Evolutionary conservation across 1,140 invertebrate species (phyloP).

Genomic region (Teleopsis dalmanni): DNA sequence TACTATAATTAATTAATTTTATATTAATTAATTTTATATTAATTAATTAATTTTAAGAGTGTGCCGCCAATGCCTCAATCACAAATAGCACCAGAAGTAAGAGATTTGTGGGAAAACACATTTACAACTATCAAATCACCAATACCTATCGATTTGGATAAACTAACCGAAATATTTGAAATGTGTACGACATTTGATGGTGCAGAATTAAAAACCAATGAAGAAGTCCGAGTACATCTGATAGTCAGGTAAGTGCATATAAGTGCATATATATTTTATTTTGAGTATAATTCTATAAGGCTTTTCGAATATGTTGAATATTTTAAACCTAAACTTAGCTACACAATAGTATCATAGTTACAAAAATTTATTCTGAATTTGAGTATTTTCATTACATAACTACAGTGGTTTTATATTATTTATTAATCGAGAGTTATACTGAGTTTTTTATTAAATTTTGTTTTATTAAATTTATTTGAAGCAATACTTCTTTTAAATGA

Average conservation of each 20-base stretch:
- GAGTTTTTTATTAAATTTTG: too few relatives aligned
- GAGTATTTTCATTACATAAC: too few relatives aligned
- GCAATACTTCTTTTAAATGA: too few relatives aligned
- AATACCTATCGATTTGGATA: constrained; percentile 50
- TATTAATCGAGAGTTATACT: too few relatives aligned
- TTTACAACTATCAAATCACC: constrained; percentile 47
- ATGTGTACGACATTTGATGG: constrained; percentile 51
- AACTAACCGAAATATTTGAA: constrained; percentile 51
- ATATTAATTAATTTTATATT: neutral
- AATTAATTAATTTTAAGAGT: constrained; percentile 17
- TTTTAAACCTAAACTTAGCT: too few relatives aligned
- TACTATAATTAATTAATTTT: neutral
- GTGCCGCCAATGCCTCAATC: constrained; percentile 41
- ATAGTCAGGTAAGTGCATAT: constrained; percentile 45
- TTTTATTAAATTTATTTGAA: too few relatives aligned
- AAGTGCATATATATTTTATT: too few relatives aligned
- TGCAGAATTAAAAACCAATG: constrained; percentile 50
- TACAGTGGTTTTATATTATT: too few relatives aligned
- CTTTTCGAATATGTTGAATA: too few relatives aligned
- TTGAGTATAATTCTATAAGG: neutral
- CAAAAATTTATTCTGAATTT: neutral
- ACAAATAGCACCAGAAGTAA: constrained; percentile 27
- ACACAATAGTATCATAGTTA: neutral
- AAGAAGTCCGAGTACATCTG: constrained; percentile 47
- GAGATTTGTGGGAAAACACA: constrained; percentile 44